Conservation (phyloP, 2,113 vertebrate genomes). For the Sebastes schlegelii region DNA sequence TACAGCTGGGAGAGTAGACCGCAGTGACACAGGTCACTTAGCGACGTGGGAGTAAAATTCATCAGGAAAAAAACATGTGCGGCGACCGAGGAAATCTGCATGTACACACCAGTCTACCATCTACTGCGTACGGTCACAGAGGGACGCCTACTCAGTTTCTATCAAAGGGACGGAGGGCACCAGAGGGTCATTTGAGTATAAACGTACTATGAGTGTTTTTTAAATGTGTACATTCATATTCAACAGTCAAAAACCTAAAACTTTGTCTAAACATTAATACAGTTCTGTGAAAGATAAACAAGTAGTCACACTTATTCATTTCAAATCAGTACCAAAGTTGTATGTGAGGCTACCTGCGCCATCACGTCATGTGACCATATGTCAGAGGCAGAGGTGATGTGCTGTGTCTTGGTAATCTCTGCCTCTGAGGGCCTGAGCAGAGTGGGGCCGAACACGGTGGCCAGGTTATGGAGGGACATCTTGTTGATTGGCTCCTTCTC, state of each 20-base stretch:
- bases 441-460: slow-evolving; percentile 97
- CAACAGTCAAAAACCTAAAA: neutral
- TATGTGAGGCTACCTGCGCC: slow-evolving; percentile 89
- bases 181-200: too few species aligned
- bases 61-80: slow-evolving; percentile 16
- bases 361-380: slow-evolving; percentile 99
- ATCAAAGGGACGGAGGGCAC: too few species aligned
- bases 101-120: neutral
- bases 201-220: too few species aligned
- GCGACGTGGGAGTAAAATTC: slow-evolving; percentile 55
- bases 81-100: slow-evolving; percentile 17
- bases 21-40: slow-evolving; percentile 51
- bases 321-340: too few species aligned
- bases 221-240: too few species aligned
- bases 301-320: too few species aligned
- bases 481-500: slow-evolving; percentile 99
- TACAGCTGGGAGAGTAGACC: slow-evolving; percentile 65
- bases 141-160: too few species aligned
- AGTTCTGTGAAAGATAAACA: neutral
- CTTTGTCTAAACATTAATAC: neutral
- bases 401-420: slow-evolving; percentile 89
- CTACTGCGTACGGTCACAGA: neutral
- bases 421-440: slow-evolving; percentile 95
- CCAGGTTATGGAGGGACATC: slow-evolving; percentile 99
- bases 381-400: slow-evolving; percentile 94